A percentile compares a stretch with the other conserved stretches of the same genome.
Evolutionary conservation across 2,888 invertebrate genomes (phyloP).

Genomic region (Dasypogon diadema): DNA sequence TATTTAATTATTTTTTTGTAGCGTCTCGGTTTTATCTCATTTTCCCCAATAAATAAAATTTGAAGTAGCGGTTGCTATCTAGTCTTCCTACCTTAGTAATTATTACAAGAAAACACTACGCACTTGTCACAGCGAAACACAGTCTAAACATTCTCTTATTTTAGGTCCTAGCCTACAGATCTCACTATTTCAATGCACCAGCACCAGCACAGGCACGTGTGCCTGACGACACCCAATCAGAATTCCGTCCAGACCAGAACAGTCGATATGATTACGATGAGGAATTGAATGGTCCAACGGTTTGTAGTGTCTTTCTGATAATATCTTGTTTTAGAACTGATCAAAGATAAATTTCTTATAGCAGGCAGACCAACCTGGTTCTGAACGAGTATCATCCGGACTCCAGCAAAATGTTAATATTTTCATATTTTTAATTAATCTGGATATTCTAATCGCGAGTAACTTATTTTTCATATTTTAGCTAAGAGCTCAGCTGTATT

Average conservation of each 20-base stretch:
- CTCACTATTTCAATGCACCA: neutral
- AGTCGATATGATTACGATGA: neutral
- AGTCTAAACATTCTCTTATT: no score
- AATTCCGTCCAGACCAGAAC: neutral
- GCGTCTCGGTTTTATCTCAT: no score
- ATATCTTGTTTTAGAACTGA: neutral
- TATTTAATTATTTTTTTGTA: no score
- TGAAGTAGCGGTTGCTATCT: no score
- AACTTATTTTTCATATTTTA: slow-evolving; percentile 27
- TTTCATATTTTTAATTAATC: neutral
- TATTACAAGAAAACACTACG: no score
- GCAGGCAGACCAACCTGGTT: neutral
- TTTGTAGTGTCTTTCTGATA: neutral
- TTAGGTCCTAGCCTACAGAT: neutral
- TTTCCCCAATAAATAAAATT: no score
- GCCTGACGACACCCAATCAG: no score
- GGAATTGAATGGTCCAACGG: neutral
- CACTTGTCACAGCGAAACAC: no score
- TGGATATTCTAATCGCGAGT: slow-evolving; percentile 28
- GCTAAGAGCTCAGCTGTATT: neutral
- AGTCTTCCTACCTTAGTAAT: no score
- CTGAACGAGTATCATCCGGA: no score
- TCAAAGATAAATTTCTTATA: no score
- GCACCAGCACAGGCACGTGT: neutral
- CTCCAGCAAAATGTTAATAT: slow-evolving; percentile 46